Base-by-base conservation (phyloP, 1,140 invertebrate genomes). In the Helicorthomorpha holstii region DNA sequence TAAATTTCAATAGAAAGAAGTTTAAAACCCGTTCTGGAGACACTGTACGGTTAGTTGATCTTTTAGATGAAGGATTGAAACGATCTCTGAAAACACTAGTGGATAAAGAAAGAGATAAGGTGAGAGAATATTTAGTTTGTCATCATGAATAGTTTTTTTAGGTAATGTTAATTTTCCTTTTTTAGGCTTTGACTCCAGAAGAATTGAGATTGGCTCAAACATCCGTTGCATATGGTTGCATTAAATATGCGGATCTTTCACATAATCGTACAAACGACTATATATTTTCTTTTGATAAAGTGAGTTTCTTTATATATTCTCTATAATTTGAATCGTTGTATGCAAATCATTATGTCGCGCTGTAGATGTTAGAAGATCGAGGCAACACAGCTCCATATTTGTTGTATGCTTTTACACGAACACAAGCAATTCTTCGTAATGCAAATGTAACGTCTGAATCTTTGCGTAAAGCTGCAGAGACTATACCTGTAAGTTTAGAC, bases 341-440 rank as follows among this genome's bases (percentile, higher is more conserved):
- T 16, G 16, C 29, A 27, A 51, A 51, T 38, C 29, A 16, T 2
- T 53, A 34, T 23, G 42, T 53, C 26, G 49, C 49, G 63, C 63
- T n/a, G 48, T 61, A 87, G 76, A 99, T 99, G 96, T 72, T 99
- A 27, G 93, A 99, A 61, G 95, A 98, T 65, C 85, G 87, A 67
- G 96, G 96, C 1, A 99, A 99, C 63, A 99, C 96, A 3, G 96
- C 96, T 1, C 93, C 96, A 0, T 99, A 99, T 67, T 69, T 99
- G 2, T 67, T 99, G 2, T 99, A 99, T 68, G 89, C 91, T 14
- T 81, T 91, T 51, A 96, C 92, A 2, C 75, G 96, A 49, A 99
- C 99, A 57, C 75, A 81, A 55, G 93, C 87, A 0, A 95, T 96
- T 59, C 83, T 84, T 1, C 73, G 90, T 52, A 88, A 76, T 51